Conservation (phyloP, 1,140 invertebrate species). For the Melipona quadrifasciata region DNA sequence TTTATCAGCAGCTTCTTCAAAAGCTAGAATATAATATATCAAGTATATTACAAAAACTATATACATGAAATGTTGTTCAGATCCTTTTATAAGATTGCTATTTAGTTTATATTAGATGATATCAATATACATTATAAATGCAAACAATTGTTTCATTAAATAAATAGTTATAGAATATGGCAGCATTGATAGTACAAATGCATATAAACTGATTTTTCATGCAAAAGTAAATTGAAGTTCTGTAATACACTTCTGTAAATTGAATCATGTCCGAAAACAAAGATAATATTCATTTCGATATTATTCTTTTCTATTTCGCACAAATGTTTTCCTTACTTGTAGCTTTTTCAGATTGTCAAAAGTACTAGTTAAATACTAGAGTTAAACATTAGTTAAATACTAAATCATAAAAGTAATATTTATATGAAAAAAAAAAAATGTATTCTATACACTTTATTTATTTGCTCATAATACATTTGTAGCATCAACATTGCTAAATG, state of each 20-base stretch:
- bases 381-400: no score
- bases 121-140: background rate
- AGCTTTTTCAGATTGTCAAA: background rate
- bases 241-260: background rate
- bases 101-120: conserved; percentile 14
- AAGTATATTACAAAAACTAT: conserved; percentile 12
- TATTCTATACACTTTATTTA: background rate
- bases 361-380: background rate
- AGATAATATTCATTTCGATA: background rate
- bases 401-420: background rate
- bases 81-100: background rate
- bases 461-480: background rate
- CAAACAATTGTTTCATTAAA: background rate
- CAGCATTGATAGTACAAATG: conserved; percentile 12
- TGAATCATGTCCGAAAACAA: background rate
- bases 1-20: conserved; percentile 10
- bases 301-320: background rate
- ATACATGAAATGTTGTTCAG: background rate
- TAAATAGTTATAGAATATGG: background rate
- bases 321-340: background rate
- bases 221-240: background rate
- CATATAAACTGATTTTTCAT: background rate
- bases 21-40: conserved; percentile 14
- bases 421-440: background rate
- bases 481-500: background rate